Conservation (phyloP, 1,140 invertebrate species). For the Cotesia chilonis region DNA sequence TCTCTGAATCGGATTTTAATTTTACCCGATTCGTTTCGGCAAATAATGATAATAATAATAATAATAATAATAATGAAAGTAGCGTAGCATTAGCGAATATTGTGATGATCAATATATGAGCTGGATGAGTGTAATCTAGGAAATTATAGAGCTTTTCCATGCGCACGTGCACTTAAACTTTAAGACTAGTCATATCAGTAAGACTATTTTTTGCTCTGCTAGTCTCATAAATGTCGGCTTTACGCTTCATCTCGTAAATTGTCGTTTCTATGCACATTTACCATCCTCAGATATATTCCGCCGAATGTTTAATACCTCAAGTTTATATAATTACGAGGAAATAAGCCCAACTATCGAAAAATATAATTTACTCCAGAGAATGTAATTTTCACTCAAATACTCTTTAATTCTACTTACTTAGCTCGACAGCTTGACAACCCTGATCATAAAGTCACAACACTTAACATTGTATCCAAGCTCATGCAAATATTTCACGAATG, state of each 20-base stretch:
- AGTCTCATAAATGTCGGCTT: constrained; percentile 44
- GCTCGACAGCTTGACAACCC: no score
- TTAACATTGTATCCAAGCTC: no score
- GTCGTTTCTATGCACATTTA: constrained; percentile 45
- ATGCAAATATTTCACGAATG: no score
- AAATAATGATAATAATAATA: constrained; percentile 8
- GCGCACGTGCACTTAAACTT: constrained; percentile 25
- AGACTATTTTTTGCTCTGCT: constrained; percentile 18
- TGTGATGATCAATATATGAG: constrained; percentile 42
- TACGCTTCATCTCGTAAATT: constrained; percentile 57
- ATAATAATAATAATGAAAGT: constrained; percentile 4
- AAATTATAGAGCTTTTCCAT: constrained; percentile 27
- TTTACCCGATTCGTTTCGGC: constrained; percentile 27
- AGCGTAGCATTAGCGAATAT: background rate
- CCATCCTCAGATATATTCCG: constrained; percentile 1
- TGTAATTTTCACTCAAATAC: no score
- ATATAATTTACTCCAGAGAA: no score
- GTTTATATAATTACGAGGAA: constrained; percentile 62
- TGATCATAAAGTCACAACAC: no score
- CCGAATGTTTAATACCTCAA: constrained; percentile 55
- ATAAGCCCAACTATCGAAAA: background rate
- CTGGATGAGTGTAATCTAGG: constrained; percentile 12
- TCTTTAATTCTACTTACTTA: no score
- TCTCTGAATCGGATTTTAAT: constrained; percentile 31
- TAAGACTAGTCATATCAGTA: constrained; percentile 5